Percentiles rank a stretch among this genome's conserved stretches.
Evolutionary conservation across 2,888 invertebrate genomes (phyloP).

Genomic region (Melikaiella ostensackeni): DNA sequence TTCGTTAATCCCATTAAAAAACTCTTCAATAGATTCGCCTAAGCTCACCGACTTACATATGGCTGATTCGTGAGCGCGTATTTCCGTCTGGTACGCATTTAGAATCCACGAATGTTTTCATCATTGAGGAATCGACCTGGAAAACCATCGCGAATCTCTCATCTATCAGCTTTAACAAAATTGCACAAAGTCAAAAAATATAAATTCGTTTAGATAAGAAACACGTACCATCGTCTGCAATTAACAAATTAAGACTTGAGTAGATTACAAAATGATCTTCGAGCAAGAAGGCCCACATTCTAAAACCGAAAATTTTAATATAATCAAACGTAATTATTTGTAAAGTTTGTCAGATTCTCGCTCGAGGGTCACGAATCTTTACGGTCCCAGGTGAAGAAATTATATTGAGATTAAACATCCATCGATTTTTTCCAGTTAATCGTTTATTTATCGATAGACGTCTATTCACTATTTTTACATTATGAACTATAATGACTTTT

Average conservation of each 20-base stretch:
- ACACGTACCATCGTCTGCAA: not conserved
- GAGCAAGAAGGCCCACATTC: slow-evolving; percentile 1
- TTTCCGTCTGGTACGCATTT: slow-evolving; percentile 39
- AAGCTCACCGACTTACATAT: slow-evolving; percentile 31
- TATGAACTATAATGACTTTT: slow-evolving; percentile 1
- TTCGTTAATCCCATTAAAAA: not conserved
- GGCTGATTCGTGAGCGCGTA: slow-evolving; percentile 31
- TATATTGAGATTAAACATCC: not conserved
- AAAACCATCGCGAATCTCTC: slow-evolving; percentile 16
- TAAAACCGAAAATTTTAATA: slow-evolving; percentile 19
- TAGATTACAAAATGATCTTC: slow-evolving; percentile 14
- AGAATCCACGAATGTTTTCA: slow-evolving; percentile 37
- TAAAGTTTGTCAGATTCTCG: not conserved
- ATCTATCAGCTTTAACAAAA: slow-evolving; percentile 20
- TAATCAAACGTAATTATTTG: not conserved
- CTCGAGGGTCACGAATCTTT: not conserved
- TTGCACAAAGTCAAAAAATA: slow-evolving; percentile 26
- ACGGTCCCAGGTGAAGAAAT: not conserved
- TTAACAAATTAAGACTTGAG: slow-evolving; percentile 12
- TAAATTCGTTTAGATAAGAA: not conserved
- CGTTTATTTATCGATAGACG: not conserved
- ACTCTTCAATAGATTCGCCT: slow-evolving; percentile 2
- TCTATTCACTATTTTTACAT: not conserved
- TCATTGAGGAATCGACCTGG: slow-evolving; percentile 35
- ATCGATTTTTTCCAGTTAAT: not conserved